phyloP scores from a whole-genome alignment of 1,140 invertebrate genomes.

The Meloidogyne hapla region DNA sequence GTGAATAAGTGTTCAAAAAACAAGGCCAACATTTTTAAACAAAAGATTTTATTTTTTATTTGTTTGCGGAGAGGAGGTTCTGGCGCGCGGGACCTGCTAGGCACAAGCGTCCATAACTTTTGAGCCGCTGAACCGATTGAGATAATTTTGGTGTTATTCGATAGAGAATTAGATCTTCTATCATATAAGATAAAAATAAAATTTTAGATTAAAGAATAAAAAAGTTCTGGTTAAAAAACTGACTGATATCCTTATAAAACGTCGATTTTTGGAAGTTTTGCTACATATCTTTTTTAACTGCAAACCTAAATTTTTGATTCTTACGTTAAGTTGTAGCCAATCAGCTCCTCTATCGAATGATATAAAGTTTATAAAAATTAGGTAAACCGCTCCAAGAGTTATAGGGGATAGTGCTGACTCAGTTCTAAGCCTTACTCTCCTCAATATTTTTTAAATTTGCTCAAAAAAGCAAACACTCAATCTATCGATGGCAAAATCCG shows the following conservation, averaged over 20 bases:
- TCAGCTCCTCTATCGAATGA: no score
- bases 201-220: not conserved
- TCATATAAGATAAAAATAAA: not conserved
- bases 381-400: no score
- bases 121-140: not conserved
- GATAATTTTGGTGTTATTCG: not conserved
- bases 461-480: not conserved
- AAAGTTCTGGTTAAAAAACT: no score
- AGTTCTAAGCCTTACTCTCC: no score
- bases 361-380: no score
- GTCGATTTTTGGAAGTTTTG: not conserved
- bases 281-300: not conserved
- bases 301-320: not conserved
- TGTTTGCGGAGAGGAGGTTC: not conserved
- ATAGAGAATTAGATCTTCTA: not conserved
- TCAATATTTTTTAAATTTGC: not conserved
- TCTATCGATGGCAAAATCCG: not conserved
- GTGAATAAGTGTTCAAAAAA: not conserved
- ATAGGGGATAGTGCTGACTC: no score
- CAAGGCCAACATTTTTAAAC: not conserved
- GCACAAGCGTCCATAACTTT: not conserved
- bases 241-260: not conserved
- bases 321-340: no score
- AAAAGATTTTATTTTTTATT: not conserved
- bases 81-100: not conserved